These are phyloP conservation scores for Cladopsammia gracilis DNA, from an alignment of 64 coral and sea anemone genomes.

Conservation along the genomic window DNA sequence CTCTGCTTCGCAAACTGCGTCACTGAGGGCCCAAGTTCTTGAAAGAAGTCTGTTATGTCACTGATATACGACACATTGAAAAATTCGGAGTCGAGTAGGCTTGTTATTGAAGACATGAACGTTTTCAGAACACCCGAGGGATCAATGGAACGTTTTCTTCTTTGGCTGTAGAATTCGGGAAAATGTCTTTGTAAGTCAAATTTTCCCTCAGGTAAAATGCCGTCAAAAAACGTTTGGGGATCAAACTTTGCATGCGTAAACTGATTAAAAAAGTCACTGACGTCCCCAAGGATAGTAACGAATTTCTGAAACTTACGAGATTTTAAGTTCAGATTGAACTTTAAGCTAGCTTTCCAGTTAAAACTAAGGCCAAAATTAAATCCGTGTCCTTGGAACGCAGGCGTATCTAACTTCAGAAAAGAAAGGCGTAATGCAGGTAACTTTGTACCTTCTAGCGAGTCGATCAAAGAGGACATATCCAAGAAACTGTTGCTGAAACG, in stretches of 20 bases:
- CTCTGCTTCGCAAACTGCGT: constrained; percentile 43
- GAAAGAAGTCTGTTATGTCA: constrained; percentile 67
- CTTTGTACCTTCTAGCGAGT: constrained; percentile 55
- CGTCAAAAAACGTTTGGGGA: constrained; percentile 71
- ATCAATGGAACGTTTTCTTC: not conserved
- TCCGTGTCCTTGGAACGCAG: too few species aligned
- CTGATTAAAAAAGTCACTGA: constrained; percentile 67
- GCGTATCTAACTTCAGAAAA: not conserved
- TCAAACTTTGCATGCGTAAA: constrained; percentile 80
- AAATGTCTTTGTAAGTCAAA: constrained; percentile 45
- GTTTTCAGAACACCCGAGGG: constrained; percentile 61
- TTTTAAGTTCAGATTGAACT: constrained; percentile 80
- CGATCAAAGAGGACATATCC: constrained; percentile 82
- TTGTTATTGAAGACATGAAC: constrained; percentile 52
- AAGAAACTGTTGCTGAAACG: constrained; percentile 84
- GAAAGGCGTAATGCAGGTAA: constrained; percentile 68
- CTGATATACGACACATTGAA: constrained; percentile 73
- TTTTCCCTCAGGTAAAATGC: constrained; percentile 67
- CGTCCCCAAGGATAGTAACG: constrained; percentile 45
- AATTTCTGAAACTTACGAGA: constrained; percentile 65
- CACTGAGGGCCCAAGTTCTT: constrained; percentile 52
- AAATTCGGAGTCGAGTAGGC: constrained; percentile 45
- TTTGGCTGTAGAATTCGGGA: constrained; percentile 39
- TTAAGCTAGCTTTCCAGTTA: constrained; percentile 84
- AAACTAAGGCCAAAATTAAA: constrained; percentile 92